phyloP scores from a whole-genome alignment of 1,140 invertebrate genomes.

The Nebria ingens region DNA sequence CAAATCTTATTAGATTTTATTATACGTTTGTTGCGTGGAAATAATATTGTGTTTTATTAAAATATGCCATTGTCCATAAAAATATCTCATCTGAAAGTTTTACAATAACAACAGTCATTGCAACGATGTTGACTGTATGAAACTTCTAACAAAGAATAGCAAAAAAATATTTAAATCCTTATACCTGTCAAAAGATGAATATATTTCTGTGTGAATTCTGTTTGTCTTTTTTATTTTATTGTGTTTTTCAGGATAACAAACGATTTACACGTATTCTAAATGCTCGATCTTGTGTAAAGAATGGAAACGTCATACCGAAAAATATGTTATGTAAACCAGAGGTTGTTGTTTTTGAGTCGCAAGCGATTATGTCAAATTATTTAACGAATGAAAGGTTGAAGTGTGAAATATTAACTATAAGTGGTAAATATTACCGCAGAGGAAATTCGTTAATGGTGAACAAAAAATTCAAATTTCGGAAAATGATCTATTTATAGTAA shows the following conservation, averaged over 20 bases:
- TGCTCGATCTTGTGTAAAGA: not conserved
- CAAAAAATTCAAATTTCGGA: constrained; percentile 19
- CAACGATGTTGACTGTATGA: no score
- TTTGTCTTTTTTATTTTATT: no score
- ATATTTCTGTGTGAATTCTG: no score
- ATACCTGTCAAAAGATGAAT: no score
- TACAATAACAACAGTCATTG: no score
- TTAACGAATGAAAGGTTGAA: constrained; percentile 17
- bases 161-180: no score
- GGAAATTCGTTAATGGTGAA: constrained; percentile 22
- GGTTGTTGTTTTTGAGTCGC: constrained; percentile 25
- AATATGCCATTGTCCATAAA: no score
- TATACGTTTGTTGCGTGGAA: no score
- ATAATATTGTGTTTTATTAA: no score
- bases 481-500: constrained; percentile 22
- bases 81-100: no score
- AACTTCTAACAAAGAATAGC: no score
- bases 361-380: constrained; percentile 22
- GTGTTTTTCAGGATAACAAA: not conserved
- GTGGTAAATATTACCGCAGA: constrained; percentile 20
- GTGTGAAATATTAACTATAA: constrained; percentile 18
- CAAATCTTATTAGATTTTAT: no score
- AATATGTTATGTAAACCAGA: constrained; percentile 22
- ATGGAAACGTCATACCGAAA: not conserved
- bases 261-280: not conserved